Percentiles rank a stretch among this genome's conserved stretches.
phyloP scores from a whole-genome alignment of 64 coral and sea anemone genomes.

The Actinia tenebrosa region DNA sequence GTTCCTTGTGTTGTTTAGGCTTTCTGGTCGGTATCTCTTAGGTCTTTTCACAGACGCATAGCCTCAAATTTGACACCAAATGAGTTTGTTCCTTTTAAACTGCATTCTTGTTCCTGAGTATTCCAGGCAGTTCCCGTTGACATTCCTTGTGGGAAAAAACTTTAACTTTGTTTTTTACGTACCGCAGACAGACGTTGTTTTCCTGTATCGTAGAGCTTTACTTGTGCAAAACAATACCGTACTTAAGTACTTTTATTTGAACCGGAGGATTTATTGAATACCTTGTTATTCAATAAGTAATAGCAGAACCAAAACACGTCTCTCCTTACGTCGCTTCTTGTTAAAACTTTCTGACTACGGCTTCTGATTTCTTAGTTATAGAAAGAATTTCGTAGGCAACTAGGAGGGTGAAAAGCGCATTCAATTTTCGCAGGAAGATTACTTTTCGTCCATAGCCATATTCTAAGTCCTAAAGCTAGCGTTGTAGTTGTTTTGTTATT shows the following conservation, averaged over 20 bases:
- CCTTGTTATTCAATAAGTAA: not conserved
- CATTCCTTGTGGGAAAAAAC: not conserved
- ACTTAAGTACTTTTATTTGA: slow-evolving; percentile 1
- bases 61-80: not conserved
- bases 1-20: not conserved
- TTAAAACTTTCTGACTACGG: not conserved
- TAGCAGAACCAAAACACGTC: not conserved
- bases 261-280: not conserved
- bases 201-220: not conserved
- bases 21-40: not conserved
- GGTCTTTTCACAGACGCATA: not conserved
- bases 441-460: no score
- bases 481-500: not conserved
- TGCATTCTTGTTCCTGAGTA: not conserved
- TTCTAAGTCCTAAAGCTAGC: not conserved
- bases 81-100: not conserved
- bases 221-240: not conserved
- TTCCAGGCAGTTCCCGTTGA: not conserved
- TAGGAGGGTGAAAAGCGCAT: no score
- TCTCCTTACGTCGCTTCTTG: not conserved
- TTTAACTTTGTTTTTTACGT: not conserved
- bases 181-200: not conserved
- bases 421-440: no score
- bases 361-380: no score
- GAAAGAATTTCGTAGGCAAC: no score